Conservation (phyloP, 2,888 invertebrate genomes). For the Noctua fimbriata region DNA sequence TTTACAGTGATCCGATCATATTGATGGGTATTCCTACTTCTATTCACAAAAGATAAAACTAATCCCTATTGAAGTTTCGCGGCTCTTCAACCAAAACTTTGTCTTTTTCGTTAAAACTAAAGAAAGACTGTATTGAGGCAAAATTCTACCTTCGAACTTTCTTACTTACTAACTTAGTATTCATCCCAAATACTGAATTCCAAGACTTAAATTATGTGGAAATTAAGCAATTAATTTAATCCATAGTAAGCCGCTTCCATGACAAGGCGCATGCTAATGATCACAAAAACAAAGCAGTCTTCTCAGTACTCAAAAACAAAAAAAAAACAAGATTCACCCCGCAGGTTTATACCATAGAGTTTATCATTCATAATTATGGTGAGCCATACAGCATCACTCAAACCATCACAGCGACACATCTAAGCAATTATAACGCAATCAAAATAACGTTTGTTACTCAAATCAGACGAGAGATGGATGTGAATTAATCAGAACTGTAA, state of each 20-base stretch:
- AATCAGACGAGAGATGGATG: constrained; percentile 72
- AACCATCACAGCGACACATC: constrained; percentile 77
- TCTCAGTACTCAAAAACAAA: background rate
- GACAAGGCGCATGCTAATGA: background rate
- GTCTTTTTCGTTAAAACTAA: background rate
- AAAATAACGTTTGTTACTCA: constrained; percentile 73
- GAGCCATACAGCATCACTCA: constrained; percentile 55
- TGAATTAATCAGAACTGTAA: constrained; percentile 82
- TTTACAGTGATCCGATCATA: constrained; percentile 16
- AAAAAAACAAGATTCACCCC: constrained; percentile 2
- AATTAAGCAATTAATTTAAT: background rate
- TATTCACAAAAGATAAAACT: constrained; percentile 28
- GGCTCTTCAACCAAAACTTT: background rate
- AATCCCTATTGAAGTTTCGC: background rate
- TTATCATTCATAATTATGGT: constrained; percentile 53
- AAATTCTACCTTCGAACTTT: background rate
- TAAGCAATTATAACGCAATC: constrained; percentile 87
- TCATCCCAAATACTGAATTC: background rate
- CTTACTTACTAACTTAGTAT: background rate
- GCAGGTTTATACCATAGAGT: constrained; percentile 33
- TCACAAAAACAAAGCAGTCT: background rate
- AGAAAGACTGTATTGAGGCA: background rate
- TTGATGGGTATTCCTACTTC: constrained; percentile 24
- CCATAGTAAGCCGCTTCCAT: background rate
- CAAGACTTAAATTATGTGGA: background rate